Evolutionary conservation across 2,797 vertebrate genomes (phyloP), one percentile per base, ranked within the genome.

Genomic region (Esox lucius): DNA sequence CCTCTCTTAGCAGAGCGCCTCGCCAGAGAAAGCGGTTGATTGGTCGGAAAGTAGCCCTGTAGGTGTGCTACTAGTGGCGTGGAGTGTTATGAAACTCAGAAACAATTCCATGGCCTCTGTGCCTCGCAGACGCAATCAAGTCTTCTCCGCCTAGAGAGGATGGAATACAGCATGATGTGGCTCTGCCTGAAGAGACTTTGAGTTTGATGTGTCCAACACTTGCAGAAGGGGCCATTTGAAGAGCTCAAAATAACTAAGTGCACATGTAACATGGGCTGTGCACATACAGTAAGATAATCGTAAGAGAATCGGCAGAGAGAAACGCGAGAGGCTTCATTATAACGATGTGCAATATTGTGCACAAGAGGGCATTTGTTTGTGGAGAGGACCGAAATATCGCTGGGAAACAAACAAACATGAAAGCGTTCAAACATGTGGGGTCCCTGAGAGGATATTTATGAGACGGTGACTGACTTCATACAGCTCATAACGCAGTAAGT

Each of bases 401-500:
- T 59, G 67, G 49, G 64, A 78, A 68, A 74, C 70, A 74, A 75
- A 68, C 59, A 75, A 70, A 76, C 67, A 78, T 76, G 53, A 78
- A 78, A 76, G 56, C 28, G 24, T 39, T 66, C 22, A 70, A 79
- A 67, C 75, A 69, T 46, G 33, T 66, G 53, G 64, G 42, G 71
- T 66, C 67, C 71, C 76, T 67, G 26, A 75, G 48, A 67, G 56
- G 59, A 42, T 75, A 67, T 72, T 78, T 71, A 67, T 49, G 74
- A 81, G 74, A 68, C 67, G 73, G 59, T 65, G 48, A 72, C 76
- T 68, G 39, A 70, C 75, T 77, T 71, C 66, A 68, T 53, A 56
- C 59, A 68, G 68, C 22, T 64, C 46, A 42, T 61, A 42, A 33
- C 67, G 39, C 46, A 65, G 24, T n/a, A 61, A 48, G 35, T 39